Conservation (phyloP, 1,140 invertebrate species). For the Pseudomyrmex pallidus region DNA sequence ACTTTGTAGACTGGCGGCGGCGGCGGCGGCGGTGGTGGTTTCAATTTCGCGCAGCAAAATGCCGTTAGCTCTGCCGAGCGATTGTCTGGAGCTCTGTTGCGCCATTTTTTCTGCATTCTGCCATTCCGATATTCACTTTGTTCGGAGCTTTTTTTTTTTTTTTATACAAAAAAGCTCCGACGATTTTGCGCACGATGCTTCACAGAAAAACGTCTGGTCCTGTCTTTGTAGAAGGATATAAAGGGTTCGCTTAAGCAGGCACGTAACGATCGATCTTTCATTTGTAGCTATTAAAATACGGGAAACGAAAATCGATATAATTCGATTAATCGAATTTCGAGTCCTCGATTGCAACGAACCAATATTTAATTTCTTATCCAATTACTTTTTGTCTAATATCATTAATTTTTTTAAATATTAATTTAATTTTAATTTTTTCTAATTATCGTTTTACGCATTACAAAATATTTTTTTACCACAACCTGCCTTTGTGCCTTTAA, state of each 20-base stretch:
- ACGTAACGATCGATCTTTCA: background rate
- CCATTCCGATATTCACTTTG: conserved; percentile 46
- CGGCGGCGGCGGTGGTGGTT: conserved; percentile 39
- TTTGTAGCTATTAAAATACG: no score
- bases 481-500: no score
- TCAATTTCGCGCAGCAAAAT: conserved; percentile 68
- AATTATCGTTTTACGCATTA: no score
- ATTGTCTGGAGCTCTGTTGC: conserved; percentile 26
- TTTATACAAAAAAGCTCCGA: background rate
- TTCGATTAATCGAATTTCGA: no score
- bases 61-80: conserved; percentile 30
- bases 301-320: no score
- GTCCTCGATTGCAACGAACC: no score
- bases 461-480: no score
- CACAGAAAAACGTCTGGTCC: background rate
- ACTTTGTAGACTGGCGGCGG: conserved; percentile 59
- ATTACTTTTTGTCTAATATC: no score
- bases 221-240: background rate
- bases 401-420: no score
- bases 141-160: background rate
- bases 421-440: no score
- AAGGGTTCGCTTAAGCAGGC: background rate
- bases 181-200: conserved; percentile 20
- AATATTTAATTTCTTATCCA: no score
- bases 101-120: conserved; percentile 39